A percentile compares a stretch with the other conserved stretches of the same genome.
phyloP scores from a whole-genome alignment of 2,888 invertebrate species.

The Pandemis heparana region DNA sequence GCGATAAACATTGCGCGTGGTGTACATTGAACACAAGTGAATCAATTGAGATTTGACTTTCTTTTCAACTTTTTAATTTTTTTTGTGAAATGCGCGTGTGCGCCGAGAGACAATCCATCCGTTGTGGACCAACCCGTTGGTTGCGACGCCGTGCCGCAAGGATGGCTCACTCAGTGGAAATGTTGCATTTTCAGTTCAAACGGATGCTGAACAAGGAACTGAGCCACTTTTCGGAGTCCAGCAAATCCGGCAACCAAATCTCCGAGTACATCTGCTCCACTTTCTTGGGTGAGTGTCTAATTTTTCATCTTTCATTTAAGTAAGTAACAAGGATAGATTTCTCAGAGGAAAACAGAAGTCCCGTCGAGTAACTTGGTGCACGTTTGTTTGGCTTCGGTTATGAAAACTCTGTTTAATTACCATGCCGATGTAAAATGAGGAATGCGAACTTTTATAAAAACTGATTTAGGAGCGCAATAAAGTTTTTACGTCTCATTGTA shows the following conservation, averaged over 20 bases:
- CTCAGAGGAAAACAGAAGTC: background rate
- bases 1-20: slow-evolving; percentile 11
- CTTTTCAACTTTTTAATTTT: slow-evolving; percentile 46
- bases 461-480: slow-evolving; percentile 10
- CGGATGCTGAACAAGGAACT: slow-evolving; percentile 99
- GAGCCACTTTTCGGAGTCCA: slow-evolving; percentile 99
- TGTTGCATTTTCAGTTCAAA: slow-evolving; percentile 94
- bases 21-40: slow-evolving; percentile 17
- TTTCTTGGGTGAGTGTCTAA: slow-evolving; percentile 95
- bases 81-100: slow-evolving; percentile 79
- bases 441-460: slow-evolving; percentile 24
- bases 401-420: slow-evolving; percentile 19
- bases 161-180: slow-evolving; percentile 78
- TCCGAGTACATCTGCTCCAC: slow-evolving; percentile 99
- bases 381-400: slow-evolving; percentile 14
- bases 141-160: slow-evolving; percentile 67
- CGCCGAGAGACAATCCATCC: slow-evolving; percentile 75
- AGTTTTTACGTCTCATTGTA: slow-evolving; percentile 7
- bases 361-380: slow-evolving; percentile 1
- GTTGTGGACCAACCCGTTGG: slow-evolving; percentile 72
- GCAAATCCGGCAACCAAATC: slow-evolving; percentile 99
- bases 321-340: slow-evolving; percentile 5
- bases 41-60: slow-evolving; percentile 46
- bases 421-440: slow-evolving; percentile 20
- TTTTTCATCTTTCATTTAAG: slow-evolving; percentile 38